These are phyloP conservation scores for Neopipo cinnamomea DNA, from an alignment of 2,113 vertebrate species.

Conservation along the genomic window DNA sequence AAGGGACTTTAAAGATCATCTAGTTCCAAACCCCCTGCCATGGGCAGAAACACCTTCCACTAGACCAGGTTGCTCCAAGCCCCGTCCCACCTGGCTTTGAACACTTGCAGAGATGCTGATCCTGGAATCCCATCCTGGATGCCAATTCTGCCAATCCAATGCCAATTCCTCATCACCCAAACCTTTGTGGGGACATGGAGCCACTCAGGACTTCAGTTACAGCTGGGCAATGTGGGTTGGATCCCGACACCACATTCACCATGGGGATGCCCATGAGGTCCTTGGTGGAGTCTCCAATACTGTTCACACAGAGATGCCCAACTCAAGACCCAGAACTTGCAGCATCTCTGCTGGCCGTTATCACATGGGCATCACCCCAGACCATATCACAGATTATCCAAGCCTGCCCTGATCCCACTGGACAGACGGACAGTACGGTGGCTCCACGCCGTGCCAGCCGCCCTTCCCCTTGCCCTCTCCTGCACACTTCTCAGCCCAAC, in stretches of 20 bases:
- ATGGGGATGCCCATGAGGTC: neutral
- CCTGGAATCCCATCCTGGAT: neutral
- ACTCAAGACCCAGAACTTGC: accelerated
- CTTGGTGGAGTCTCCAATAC: neutral
- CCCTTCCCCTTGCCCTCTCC: slow-evolving; percentile 20
- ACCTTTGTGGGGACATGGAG: accelerated
- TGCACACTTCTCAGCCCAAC: neutral
- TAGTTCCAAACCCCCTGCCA: neutral
- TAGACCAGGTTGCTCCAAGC: neutral
- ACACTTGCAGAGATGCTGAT: neutral
- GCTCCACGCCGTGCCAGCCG: accelerated
- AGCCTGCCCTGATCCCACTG: neutral
- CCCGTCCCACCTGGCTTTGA: accelerated
- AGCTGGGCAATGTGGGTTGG: accelerated
- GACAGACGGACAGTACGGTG: accelerated
- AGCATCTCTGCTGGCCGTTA: neutral
- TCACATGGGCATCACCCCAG: neutral
- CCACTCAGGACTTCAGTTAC: neutral
- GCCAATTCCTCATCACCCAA: neutral
- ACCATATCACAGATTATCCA: accelerated
- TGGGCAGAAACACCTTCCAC: accelerated
- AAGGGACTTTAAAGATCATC: neutral
- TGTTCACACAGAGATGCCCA: neutral
- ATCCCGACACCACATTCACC: neutral
- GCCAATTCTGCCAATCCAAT: neutral